Evolutionary conservation across 1,140 invertebrate genomes (phyloP).

Genomic region (Cotesia glomerata): DNA sequence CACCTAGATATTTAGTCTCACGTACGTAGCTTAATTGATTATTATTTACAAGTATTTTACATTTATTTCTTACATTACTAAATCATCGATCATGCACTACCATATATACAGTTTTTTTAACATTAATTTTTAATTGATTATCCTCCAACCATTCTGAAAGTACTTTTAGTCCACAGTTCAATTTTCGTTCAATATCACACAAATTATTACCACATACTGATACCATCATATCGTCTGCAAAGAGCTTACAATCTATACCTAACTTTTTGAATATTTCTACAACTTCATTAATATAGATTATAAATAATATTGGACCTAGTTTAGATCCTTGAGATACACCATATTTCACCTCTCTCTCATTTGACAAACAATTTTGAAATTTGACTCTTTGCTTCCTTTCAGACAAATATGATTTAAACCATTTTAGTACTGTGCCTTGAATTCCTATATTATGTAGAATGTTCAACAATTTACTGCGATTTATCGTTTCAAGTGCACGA

Average conservation of each 20-base stretch:
- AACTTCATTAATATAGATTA: slow-evolving; percentile 25
- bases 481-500: slow-evolving; percentile 34
- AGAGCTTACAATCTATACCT: neutral
- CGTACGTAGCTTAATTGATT: neutral
- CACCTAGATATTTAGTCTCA: neutral
- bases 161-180: neutral
- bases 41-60: neutral
- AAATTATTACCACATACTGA: neutral
- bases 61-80: neutral
- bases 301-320: slow-evolving; percentile 26
- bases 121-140: neutral
- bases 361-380: neutral
- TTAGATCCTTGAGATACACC: slow-evolving; percentile 29
- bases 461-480: slow-evolving; percentile 19
- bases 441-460: slow-evolving; percentile 28
- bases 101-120: neutral
- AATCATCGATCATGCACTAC: neutral
- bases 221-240: neutral
- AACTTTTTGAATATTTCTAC: neutral
- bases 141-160: neutral
- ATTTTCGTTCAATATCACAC: neutral
- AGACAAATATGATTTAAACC: slow-evolving; percentile 29
- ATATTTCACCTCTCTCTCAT: neutral
- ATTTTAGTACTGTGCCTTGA: slow-evolving; percentile 18
- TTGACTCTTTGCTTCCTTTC: slow-evolving; percentile 11